These are phyloP conservation scores for Lordiphosa collinella DNA, from an alignment of 1,140 invertebrate genomes.

Conservation along the genomic window DNA sequence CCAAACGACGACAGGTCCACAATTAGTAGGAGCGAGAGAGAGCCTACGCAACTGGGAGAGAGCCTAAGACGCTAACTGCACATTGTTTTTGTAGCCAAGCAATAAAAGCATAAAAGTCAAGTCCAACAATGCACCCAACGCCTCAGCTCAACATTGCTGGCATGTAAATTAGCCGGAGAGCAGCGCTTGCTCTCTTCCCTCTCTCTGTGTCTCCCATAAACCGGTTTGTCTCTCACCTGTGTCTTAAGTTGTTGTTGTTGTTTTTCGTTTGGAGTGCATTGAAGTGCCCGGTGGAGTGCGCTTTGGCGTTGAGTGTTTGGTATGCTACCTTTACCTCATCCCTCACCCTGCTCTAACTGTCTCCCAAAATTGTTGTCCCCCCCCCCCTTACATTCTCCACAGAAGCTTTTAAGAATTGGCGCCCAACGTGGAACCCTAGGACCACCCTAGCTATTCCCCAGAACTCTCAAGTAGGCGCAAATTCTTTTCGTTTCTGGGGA, in stretches of 20 bases:
- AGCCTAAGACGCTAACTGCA: constrained; percentile 14
- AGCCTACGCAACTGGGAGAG: background rate
- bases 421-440: constrained; percentile 28
- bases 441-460: constrained; percentile 54
- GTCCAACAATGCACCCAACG: constrained; percentile 58
- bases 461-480: constrained; percentile 69
- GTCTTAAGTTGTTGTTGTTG: constrained; percentile 43
- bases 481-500: constrained; percentile 39
- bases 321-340: constrained; percentile 38
- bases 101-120: constrained; percentile 55
- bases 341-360: background rate
- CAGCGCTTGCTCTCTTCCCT: constrained; percentile 6
- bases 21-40: constrained; percentile 27
- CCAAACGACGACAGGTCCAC: constrained; percentile 75
- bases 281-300: constrained; percentile 60
- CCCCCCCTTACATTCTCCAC: background rate
- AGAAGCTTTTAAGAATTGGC: constrained; percentile 40
- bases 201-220: constrained; percentile 25
- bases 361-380: background rate
- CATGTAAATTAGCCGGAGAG: constrained; percentile 63
- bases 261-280: constrained; percentile 45
- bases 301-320: constrained; percentile 72
- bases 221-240: constrained; percentile 41
- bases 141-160: constrained; percentile 44
- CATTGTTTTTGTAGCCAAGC: constrained; percentile 39